These are phyloP conservation scores for Mellilla xanthometata DNA, from an alignment of 2,888 invertebrate species.

Conservation along the genomic window DNA sequence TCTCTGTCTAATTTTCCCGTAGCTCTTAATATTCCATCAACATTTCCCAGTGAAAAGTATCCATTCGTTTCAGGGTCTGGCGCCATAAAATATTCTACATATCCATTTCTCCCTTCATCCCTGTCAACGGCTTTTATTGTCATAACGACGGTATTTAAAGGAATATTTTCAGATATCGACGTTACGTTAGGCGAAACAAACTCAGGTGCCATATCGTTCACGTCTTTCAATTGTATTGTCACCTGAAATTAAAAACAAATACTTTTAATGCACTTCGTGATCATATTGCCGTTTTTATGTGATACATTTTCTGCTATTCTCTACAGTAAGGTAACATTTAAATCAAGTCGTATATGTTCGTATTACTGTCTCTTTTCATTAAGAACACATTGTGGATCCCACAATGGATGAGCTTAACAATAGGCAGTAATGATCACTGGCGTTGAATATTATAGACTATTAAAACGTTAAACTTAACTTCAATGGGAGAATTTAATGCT, in stretches of 20 bases:
- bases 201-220: slow-evolving; percentile 95
- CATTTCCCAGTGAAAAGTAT: slow-evolving; percentile 91
- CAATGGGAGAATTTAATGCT: slow-evolving; percentile 8
- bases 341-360: slow-evolving; percentile 25
- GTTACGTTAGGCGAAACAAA: slow-evolving; percentile 92
- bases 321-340: neutral
- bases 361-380: slow-evolving; percentile 38
- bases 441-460: slow-evolving; percentile 23
- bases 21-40: slow-evolving; percentile 93
- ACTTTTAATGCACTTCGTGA: no score
- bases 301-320: neutral
- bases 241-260: slow-evolving; percentile 88
- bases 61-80: slow-evolving; percentile 85
- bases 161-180: slow-evolving; percentile 91
- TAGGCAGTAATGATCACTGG: slow-evolving; percentile 47
- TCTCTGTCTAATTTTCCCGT: slow-evolving; percentile 94
- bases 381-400: slow-evolving; percentile 43
- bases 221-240: slow-evolving; percentile 92
- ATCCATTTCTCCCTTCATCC: slow-evolving; percentile 95
- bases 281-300: no score
- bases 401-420: slow-evolving; percentile 50
- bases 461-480: slow-evolving; percentile 17
- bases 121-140: slow-evolving; percentile 94
- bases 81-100: slow-evolving; percentile 92
- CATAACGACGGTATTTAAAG: slow-evolving; percentile 93